Conservation (phyloP, 1,140 invertebrate species). For the Oncopeltus fasciatus region DNA sequence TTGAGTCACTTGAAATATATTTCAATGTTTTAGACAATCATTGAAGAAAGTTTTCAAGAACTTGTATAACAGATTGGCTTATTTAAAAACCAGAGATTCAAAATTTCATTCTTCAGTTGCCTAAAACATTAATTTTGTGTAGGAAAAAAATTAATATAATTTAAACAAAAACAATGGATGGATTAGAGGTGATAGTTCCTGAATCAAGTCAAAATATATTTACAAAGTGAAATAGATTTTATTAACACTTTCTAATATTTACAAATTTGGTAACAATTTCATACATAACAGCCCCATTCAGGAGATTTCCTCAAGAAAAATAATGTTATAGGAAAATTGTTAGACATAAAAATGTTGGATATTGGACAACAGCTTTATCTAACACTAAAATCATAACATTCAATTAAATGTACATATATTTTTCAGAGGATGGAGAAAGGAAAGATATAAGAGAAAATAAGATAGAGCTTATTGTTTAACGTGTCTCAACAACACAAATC, state of each 20-base stretch:
- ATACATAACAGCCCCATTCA: background rate
- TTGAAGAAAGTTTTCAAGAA: too few species aligned
- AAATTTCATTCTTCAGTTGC: background rate
- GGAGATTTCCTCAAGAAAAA: background rate
- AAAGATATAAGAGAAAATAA: too few species aligned
- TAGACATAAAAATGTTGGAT: background rate
- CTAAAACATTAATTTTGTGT: background rate
- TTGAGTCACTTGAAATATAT: too few species aligned
- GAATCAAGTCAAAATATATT: background rate
- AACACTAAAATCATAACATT: background rate
- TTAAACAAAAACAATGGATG: background rate
- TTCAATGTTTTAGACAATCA: too few species aligned
- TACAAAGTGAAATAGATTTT: background rate
- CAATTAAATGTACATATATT: too few species aligned
- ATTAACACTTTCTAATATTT: conserved; percentile 2
- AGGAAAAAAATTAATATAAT: background rate
- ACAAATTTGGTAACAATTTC: conserved; percentile 3
- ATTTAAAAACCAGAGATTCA: background rate
- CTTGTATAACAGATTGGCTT: background rate
- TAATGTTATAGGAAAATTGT: background rate
- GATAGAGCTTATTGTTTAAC: background rate
- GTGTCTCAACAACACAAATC: too few species aligned
- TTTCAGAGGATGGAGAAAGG: too few species aligned
- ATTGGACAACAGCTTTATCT: background rate
- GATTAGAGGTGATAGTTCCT: background rate